Percentiles rank a stretch among this genome's conserved stretches.
These are phyloP conservation scores for Chromobotia macracanthus DNA, from an alignment of 2,797 vertebrate genomes.

Conservation along the genomic window DNA sequence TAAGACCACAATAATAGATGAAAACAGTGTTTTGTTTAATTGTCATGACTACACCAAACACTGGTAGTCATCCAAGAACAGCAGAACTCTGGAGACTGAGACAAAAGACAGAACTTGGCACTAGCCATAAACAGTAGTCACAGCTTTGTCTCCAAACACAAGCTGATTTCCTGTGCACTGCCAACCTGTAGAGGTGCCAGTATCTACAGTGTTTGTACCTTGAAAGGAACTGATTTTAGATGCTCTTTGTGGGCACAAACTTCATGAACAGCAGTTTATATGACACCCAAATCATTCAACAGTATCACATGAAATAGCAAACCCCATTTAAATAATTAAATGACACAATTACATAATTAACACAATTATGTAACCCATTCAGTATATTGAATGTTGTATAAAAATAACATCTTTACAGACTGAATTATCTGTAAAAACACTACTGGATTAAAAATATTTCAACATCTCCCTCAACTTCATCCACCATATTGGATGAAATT, in stretches of 20 bases:
- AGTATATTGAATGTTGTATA: too few species aligned
- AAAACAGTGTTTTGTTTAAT: not conserved
- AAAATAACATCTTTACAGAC: too few species aligned
- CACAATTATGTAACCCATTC: too few species aligned
- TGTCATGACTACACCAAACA: not conserved
- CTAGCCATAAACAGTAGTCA: not conserved
- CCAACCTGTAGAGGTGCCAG: not conserved
- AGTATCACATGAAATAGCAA: too few species aligned
- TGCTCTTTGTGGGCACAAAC: conserved; percentile 14
- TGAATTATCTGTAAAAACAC: too few species aligned
- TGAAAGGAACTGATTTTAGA: not conserved
- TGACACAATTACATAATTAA: too few species aligned
- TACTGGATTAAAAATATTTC: too few species aligned
- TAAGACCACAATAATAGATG: not conserved
- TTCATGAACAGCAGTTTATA: conserved; percentile 14
- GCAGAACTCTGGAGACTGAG: conserved; percentile 37
- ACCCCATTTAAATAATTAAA: not conserved
- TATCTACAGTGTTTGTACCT: not conserved
- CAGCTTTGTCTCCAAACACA: not conserved
- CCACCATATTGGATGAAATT: not conserved
- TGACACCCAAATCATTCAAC: not conserved
- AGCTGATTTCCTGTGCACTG: not conserved
- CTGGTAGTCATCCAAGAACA: not conserved
- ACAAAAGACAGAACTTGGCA: not conserved
- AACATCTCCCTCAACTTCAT: too few species aligned